These are phyloP conservation scores for Ctenicera cuprea DNA, from an alignment of 2,888 invertebrate genomes.

Conservation along the genomic window DNA sequence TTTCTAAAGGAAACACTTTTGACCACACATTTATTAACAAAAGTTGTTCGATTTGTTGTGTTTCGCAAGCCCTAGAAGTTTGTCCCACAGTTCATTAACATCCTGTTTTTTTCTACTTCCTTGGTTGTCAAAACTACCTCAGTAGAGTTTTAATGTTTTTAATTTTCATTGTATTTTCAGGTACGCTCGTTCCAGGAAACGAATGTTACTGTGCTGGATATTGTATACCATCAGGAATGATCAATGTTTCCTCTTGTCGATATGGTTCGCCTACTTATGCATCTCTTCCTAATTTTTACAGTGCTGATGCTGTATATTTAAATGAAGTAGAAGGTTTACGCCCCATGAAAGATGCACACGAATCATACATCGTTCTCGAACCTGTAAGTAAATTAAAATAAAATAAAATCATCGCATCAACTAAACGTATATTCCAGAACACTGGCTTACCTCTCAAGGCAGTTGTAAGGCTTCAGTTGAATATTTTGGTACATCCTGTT, in stretches of 20 bases:
- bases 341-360: conserved; percentile 80
- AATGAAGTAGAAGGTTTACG: conserved; percentile 79
- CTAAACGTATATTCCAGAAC: conserved; percentile 78
- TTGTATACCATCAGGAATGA: conserved; percentile 81
- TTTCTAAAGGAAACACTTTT: too few relatives aligned
- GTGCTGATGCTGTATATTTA: conserved; percentile 80
- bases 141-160: too few relatives aligned
- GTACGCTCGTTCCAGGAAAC: conserved; percentile 11
- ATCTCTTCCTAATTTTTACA: conserved; percentile 87
- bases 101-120: too few relatives aligned
- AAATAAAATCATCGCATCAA: too few relatives aligned
- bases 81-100: too few relatives aligned
- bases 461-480: conserved; percentile 86
- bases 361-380: conserved; percentile 83
- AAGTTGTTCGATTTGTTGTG: too few relatives aligned
- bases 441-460: conserved; percentile 86
- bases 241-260: conserved; percentile 84
- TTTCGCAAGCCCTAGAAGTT: too few relatives aligned
- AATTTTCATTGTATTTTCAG: conserved; percentile 4
- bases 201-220: conserved; percentile 81
- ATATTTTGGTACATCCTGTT: conserved; percentile 82
- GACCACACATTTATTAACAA: too few relatives aligned
- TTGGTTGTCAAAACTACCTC: too few relatives aligned
- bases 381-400: conserved; percentile 76
- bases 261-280: conserved; percentile 86